Conservation (phyloP, 2,797 vertebrate species). For the Macrochelys suwanniensis region DNA sequence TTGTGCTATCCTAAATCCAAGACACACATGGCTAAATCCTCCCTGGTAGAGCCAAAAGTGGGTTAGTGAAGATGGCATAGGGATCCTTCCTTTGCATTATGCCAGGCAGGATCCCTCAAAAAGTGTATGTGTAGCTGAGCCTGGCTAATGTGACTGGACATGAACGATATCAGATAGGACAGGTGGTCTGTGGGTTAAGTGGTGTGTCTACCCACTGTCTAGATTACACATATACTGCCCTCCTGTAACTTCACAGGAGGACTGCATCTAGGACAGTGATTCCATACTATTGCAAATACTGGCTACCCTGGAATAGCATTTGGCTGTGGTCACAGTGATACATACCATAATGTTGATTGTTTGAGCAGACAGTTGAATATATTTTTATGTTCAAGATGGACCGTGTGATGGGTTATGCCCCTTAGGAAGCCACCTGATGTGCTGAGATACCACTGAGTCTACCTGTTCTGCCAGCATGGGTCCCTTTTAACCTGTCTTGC, state of each 20-base stretch:
- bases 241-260: background rate
- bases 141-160: background rate
- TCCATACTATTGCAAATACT: background rate
- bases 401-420: too few species aligned
- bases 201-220: background rate
- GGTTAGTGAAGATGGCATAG: fast-evolving
- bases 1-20: fast-evolving
- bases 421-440: too few species aligned
- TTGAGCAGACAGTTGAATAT: background rate
- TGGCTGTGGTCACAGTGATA: background rate
- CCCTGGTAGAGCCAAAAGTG: background rate
- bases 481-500: too few species aligned
- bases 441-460: too few species aligned
- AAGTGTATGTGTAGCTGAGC: background rate
- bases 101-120: background rate
- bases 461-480: too few species aligned
- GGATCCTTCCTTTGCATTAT: fast-evolving
- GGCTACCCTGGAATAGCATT: fast-evolving
- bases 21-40: background rate
- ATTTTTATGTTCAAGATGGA: background rate
- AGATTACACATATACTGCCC: background rate
- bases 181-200: background rate
- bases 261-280: background rate
- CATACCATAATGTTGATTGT: background rate
- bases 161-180: fast-evolving